A percentile compares a stretch with the other conserved stretches of the same genome.
phyloP scores from a whole-genome alignment of 1,140 invertebrate species.

The Eupeodes corollae region DNA sequence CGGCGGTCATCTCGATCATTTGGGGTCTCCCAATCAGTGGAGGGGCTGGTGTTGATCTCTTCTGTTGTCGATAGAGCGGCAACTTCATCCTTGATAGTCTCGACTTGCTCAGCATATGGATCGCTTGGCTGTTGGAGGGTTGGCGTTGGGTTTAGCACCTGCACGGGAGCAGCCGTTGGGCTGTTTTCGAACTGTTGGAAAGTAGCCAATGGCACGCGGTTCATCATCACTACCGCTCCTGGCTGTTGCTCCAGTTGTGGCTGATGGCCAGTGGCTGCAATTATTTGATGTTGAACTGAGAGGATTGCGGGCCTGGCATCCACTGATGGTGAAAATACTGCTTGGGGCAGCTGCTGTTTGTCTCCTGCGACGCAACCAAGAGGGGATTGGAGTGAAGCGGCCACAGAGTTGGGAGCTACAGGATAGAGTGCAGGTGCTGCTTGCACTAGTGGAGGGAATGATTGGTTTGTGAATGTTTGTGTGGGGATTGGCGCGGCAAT shows the following conservation, averaged over 20 bases:
- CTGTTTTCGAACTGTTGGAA: not conserved
- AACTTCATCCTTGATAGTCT: not conserved
- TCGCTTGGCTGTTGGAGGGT: not conserved
- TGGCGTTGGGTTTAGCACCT: not conserved
- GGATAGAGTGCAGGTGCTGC: not conserved
- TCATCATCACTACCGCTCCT: not conserved
- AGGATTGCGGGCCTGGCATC: not conserved
- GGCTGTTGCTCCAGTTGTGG: not conserved
- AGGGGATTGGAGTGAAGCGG: constrained; percentile 5
- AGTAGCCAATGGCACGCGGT: not conserved
- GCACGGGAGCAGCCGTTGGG: not conserved
- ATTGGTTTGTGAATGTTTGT: constrained; percentile 70
- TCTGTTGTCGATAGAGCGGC: too few relatives aligned
- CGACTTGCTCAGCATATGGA: too few relatives aligned
- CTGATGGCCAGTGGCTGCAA: not conserved
- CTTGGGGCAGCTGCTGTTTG: not conserved
- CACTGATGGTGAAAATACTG: constrained; percentile 2
- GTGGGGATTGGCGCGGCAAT: constrained; percentile 46
- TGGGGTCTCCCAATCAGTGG: not conserved
- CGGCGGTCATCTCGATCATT: not conserved
- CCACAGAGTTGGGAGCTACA: not conserved
- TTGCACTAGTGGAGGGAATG: constrained; percentile 42
- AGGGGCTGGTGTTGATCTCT: too few relatives aligned
- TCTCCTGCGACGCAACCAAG: constrained; percentile 2
- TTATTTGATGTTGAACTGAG: not conserved